Percentiles rank a stretch among this genome's conserved stretches.
These are phyloP conservation scores for Cossypha niveicapilla DNA, from an alignment of 2,797 vertebrate genomes.

Conservation along the genomic window DNA sequence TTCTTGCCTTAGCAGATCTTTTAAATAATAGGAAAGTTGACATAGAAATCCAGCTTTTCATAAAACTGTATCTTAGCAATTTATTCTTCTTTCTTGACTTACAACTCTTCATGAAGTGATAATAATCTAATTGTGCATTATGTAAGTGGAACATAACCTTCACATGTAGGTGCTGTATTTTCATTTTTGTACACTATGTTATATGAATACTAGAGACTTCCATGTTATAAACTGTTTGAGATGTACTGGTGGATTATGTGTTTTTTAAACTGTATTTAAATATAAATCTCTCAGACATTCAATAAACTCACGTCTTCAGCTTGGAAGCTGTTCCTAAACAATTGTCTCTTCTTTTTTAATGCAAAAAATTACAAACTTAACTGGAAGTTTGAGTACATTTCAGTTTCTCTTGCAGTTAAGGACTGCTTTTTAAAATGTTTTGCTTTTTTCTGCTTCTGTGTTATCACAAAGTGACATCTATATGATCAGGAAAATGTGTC, in stretches of 20 bases:
- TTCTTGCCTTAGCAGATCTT: neutral
- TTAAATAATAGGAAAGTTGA: neutral
- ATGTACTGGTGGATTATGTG: neutral
- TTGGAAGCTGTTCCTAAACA: neutral
- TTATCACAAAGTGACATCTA: neutral
- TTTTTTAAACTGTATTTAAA: slow-evolving; percentile 60
- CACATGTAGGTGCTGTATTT: slow-evolving; percentile 22
- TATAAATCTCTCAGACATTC: slow-evolving; percentile 37
- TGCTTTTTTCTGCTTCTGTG: neutral
- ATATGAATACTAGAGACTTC: slow-evolving; percentile 5
- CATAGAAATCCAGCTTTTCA: neutral
- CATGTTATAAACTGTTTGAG: neutral
- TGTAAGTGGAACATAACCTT: slow-evolving; percentile 64
- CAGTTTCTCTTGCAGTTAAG: neutral
- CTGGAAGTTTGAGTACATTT: neutral
- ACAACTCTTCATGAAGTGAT: slow-evolving; percentile 41
- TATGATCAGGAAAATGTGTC: neutral
- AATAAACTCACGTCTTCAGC: slow-evolving; percentile 69
- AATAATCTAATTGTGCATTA: slow-evolving; percentile 41
- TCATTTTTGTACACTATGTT: slow-evolving; percentile 36
- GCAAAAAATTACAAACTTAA: neutral
- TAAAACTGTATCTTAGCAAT: neutral
- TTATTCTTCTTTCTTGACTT: slow-evolving; percentile 15
- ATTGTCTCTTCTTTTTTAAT: neutral
- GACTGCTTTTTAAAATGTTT: neutral